Evolutionary conservation across 2,888 invertebrate species (phyloP).

Genomic region (Leptura quadrifasciata): DNA sequence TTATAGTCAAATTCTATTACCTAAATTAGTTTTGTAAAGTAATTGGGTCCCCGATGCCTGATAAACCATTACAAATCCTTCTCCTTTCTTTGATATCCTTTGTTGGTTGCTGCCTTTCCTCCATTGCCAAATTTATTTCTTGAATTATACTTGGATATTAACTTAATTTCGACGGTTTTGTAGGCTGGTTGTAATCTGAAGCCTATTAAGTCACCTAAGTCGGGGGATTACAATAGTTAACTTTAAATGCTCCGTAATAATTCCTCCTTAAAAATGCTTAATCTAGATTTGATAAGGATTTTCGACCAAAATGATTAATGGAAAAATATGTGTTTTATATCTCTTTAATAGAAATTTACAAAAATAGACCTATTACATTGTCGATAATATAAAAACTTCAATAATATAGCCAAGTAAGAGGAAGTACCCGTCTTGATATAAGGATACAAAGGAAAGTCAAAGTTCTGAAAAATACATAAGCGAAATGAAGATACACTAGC

Average conservation of each 20-base stretch:
- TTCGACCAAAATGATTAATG: background rate
- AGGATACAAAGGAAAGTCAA: no score
- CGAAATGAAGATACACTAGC: no score
- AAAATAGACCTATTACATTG: no score
- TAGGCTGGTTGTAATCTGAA: background rate
- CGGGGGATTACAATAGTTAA: background rate
- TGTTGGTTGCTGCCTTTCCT: background rate
- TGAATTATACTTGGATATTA: slow-evolving; percentile 13
- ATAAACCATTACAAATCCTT: slow-evolving; percentile 11
- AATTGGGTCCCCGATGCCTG: slow-evolving; percentile 24
- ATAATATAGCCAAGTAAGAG: no score
- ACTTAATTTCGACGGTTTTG: background rate
- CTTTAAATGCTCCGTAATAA: background rate
- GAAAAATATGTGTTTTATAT: no score
- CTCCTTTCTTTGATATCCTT: slow-evolving; percentile 14
- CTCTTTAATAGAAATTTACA: no score
- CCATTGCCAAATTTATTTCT: background rate
- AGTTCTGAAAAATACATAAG: no score
- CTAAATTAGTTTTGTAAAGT: slow-evolving; percentile 41
- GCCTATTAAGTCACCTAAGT: background rate
- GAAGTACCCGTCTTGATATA: no score
- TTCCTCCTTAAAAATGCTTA: background rate
- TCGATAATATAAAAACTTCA: no score
- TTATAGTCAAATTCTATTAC: slow-evolving; percentile 42
- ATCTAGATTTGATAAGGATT: background rate